phyloP scores from a whole-genome alignment of 2,113 vertebrate genomes.

The Myiagra hebetior region DNA sequence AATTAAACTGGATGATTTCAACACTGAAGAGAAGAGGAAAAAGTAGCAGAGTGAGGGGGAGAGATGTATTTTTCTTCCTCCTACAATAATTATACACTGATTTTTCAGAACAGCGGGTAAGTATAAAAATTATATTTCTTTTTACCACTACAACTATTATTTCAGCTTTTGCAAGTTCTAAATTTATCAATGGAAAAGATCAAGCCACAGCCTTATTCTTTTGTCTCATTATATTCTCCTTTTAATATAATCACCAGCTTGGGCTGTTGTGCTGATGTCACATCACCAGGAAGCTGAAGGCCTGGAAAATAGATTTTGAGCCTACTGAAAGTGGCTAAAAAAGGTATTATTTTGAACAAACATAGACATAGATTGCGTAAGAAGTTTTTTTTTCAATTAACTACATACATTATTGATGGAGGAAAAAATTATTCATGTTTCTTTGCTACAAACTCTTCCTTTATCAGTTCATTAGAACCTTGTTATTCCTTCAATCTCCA shows the following conservation, averaged over 20 bases:
- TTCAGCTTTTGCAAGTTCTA: slow-evolving; percentile 60
- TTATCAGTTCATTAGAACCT: not conserved
- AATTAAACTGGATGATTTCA: slow-evolving; percentile 44
- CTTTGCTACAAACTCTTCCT: not conserved
- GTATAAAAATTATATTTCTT: slow-evolving; percentile 51
- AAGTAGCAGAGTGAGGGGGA: slow-evolving; percentile 10
- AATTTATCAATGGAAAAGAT: slow-evolving; percentile 70
- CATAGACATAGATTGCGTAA: not conserved
- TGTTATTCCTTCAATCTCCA: not conserved
- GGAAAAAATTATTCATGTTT: not conserved
- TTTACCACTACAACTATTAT: slow-evolving; percentile 55
- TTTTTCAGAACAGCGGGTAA: not conserved
- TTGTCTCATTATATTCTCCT: slow-evolving; percentile 48
- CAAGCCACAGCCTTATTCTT: slow-evolving; percentile 31
- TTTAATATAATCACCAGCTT: slow-evolving; percentile 59
- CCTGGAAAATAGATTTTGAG: slow-evolving; percentile 8
- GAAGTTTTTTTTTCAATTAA: slow-evolving; percentile 15
- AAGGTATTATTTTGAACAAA: slow-evolving; percentile 30
- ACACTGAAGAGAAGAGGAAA: not conserved
- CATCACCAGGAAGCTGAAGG: slow-evolving; percentile 51
- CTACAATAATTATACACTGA: not conserved
- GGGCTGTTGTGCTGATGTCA: slow-evolving; percentile 45
- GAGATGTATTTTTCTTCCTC: slow-evolving; percentile 44
- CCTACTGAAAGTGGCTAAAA: slow-evolving; percentile 6
- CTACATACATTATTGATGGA: not conserved